Base-by-base conservation (phyloP, 2,888 invertebrate species). In the Volucella bombylans region DNA sequence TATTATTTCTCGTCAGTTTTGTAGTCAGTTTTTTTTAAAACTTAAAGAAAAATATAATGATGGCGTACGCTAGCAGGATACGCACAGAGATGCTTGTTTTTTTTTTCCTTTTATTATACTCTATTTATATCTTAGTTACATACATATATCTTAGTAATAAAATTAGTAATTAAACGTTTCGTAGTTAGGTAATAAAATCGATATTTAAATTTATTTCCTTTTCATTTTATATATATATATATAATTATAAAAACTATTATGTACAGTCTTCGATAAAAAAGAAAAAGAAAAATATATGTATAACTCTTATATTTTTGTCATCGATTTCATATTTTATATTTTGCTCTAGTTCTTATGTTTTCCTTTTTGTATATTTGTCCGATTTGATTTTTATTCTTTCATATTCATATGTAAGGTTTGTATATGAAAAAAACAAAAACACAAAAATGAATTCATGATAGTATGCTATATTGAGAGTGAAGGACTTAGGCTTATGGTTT, bases 161-260 rank as follows among this genome's bases (percentile, higher is more conserved):
- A 85, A 81, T 81, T 85, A 85, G 74, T 85, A 76, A 85, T 76
- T 81, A 10, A 68, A 81, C 62, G 45, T 62, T 80, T 57, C 68
- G 81, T 85, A 81, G 81, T 76, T 85, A 85, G 69, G 81, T 85
- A 76, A 81, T 85, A 77, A 85, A 85, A 81, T 81, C 81, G 81
- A 81, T 81, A 85, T 81, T 79, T 65, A 78, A 49, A 65, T 65
- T 47, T 65, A 49, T 65, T 74, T 49, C 4, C 31, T 50, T 6
- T 43, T 61, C 45, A 68, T 31, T 31, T 31, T 67, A 59, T 69
- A 49, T 55, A 49, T 74, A 49, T 47, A 39, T 73, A 49, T 49
- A 52, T 52, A 59, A 47, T 68, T 77, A 78, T 69, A 82, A 83
- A 81, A 85, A 81, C 85, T 81, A 81, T 85, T 85, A 85, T 85